Conservation (phyloP, 2,888 invertebrate species). For the Protophormia terraenovae region DNA sequence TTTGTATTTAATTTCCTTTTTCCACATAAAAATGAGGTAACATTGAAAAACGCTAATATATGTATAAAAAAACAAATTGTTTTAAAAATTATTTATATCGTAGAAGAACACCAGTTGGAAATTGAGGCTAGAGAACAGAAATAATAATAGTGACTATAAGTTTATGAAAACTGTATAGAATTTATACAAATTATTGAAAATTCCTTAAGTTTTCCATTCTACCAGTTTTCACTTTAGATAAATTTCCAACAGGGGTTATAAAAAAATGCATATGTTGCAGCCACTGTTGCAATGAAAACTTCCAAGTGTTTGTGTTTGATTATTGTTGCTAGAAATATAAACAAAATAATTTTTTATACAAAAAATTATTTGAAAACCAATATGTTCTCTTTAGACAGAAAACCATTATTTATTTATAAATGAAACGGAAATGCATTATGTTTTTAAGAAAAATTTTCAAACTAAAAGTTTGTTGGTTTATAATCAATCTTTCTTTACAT, state of each 20-base stretch:
- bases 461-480: background rate
- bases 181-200: too few relatives aligned
- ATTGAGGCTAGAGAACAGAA: background rate
- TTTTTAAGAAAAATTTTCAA: background rate
- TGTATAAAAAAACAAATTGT: background rate
- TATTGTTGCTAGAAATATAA: background rate
- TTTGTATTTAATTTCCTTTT: conserved; percentile 69
- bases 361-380: background rate
- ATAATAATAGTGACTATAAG: background rate
- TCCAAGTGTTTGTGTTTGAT: conserved; percentile 47
- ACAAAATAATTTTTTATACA: background rate
- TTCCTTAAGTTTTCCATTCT: too few relatives aligned
- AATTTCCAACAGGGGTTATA: conserved; percentile 11
- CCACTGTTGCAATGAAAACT: conserved; percentile 47
- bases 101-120: conserved; percentile 7
- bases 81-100: conserved; percentile 1
- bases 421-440: conserved; percentile 31
- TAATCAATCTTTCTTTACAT: background rate
- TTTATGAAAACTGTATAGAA: background rate
- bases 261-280: background rate
- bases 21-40: conserved; percentile 58
- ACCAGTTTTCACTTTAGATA: too few relatives aligned
- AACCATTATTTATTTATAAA: background rate
- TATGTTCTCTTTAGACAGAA: background rate
- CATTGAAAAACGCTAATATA: conserved; percentile 56